Evolutionary conservation across 2,113 vertebrate genomes (phyloP).

Genomic region (Theristicus caerulescens): DNA sequence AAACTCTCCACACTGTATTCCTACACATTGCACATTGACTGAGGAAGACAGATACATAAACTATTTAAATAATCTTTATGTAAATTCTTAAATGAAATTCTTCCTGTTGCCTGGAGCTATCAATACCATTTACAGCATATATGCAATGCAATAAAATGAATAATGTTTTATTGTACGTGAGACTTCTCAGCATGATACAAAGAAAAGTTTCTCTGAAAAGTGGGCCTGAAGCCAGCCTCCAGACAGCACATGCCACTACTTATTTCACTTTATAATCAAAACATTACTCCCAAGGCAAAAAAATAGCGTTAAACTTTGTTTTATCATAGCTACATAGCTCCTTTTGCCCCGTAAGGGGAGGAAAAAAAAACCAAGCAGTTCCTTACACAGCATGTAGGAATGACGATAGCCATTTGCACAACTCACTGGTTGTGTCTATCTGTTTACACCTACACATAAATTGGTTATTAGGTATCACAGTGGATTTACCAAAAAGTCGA

Average conservation of each 20-base stretch:
- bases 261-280: background rate
- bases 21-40: background rate
- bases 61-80: background rate
- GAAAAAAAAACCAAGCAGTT: background rate
- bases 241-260: background rate
- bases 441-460: background rate
- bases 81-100: background rate
- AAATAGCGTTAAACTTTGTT: background rate
- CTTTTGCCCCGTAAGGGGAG: background rate
- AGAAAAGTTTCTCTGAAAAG: background rate
- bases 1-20: background rate
- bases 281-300: background rate
- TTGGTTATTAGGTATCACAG: background rate
- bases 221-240: background rate
- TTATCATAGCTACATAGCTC: background rate
- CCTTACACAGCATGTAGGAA: background rate
- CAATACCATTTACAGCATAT: background rate
- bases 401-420: background rate
- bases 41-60: background rate
- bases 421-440: background rate
- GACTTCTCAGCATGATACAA: background rate
- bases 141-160: background rate
- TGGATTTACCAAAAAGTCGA: background rate
- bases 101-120: background rate
- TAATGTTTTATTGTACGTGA: fast-evolving